Conservation (phyloP, 35 echinoderm and acorn worm genomes). For the Amphiura filiformis region DNA sequence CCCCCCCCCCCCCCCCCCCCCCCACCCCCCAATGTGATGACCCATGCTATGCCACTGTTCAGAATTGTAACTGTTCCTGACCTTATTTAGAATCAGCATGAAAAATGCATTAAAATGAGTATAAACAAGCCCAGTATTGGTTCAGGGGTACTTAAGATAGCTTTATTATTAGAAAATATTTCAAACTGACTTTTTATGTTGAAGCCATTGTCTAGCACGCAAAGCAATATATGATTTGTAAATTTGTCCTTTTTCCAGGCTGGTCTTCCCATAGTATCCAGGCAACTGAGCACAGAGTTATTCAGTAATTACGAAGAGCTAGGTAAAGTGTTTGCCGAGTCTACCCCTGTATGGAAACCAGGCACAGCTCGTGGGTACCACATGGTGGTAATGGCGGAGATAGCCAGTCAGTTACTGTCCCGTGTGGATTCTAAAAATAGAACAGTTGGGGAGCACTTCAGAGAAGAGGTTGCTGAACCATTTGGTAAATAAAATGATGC, state of each 20-base stretch:
- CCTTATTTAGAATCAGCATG: no score
- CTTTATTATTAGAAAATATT: no score
- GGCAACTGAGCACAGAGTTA: constrained; percentile 32
- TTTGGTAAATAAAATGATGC: constrained; percentile 55
- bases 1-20: no score
- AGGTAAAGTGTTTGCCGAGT: constrained; percentile 37
- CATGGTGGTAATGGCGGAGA: constrained; percentile 27
- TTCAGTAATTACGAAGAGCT: constrained; percentile 38
- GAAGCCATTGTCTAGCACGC: no score
- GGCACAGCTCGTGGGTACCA: constrained; percentile 85
- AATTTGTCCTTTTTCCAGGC: constrained; percentile 31
- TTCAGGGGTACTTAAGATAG: no score
- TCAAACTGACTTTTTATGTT: no score
- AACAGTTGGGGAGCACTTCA: constrained; percentile 70
- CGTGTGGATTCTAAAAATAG: constrained; percentile 66
- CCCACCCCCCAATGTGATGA: no score
- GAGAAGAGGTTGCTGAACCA: constrained; percentile 79
- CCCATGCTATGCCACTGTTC: no score
- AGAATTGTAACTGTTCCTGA: no score
- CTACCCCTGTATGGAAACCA: constrained; percentile 69
- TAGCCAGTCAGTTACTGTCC: constrained; percentile 51
- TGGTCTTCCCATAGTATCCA: constrained; percentile 45
- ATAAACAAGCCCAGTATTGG: no score
- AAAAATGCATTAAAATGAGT: no score
- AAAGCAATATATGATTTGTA: no score